phyloP scores from a whole-genome alignment of 2,113 vertebrate genomes.

The Mirza zaza region DNA sequence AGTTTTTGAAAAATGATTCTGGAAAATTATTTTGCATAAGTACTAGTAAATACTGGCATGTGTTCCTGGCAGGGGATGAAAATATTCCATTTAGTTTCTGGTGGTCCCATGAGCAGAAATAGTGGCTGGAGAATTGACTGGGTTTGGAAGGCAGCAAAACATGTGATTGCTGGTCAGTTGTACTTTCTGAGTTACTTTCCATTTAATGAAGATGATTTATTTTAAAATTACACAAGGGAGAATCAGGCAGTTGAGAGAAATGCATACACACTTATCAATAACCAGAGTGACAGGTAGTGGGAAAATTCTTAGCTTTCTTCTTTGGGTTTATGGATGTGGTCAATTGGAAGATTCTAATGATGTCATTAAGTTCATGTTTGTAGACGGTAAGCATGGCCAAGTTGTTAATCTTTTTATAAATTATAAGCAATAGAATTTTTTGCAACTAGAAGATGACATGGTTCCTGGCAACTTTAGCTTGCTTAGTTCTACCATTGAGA shows the following conservation, averaged over 20 bases:
- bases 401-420: constrained; percentile 58
- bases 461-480: not conserved
- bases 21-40: constrained; percentile 86
- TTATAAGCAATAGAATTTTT: constrained; percentile 48
- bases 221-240: constrained; percentile 39
- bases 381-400: not conserved
- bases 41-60: constrained; percentile 84
- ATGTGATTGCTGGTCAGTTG: constrained; percentile 63
- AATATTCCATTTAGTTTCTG: constrained; percentile 81
- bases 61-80: constrained; percentile 81
- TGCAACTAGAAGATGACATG: constrained; percentile 29
- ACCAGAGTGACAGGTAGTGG: not conserved
- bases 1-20: constrained; percentile 85
- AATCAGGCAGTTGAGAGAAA: constrained; percentile 25
- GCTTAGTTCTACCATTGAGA: constrained; percentile 12
- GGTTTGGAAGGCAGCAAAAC: constrained; percentile 67
- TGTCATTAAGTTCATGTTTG: constrained; percentile 52
- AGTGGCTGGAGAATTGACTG: constrained; percentile 70
- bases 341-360: constrained; percentile 39
- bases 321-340: not conserved
- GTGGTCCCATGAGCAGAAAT: constrained; percentile 78
- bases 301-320: constrained; percentile 47
- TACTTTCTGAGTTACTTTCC: constrained; percentile 68
- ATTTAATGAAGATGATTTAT: constrained; percentile 58
- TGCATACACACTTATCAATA: not conserved